Evolutionary conservation across 2,888 invertebrate species (phyloP).

Genomic region (Scaptomyza reducta): DNA sequence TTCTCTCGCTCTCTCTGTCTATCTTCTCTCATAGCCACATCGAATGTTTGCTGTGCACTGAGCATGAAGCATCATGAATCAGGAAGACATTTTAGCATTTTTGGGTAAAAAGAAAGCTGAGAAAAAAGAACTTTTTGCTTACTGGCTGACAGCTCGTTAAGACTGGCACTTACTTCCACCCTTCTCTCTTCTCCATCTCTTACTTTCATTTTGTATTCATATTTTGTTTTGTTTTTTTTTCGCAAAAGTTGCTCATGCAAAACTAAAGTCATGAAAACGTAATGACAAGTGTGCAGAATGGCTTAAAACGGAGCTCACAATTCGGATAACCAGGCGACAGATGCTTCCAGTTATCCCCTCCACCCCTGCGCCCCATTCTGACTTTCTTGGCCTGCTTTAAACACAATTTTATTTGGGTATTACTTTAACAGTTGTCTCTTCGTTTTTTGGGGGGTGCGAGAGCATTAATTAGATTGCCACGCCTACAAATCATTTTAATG

Average conservation of each 20-base stretch:
- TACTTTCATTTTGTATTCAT: slow-evolving; percentile 64
- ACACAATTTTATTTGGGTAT: slow-evolving; percentile 4
- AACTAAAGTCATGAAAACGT: slow-evolving; percentile 69
- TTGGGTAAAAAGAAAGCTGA: not conserved
- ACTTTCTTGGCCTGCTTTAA: slow-evolving; percentile 5
- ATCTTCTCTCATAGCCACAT: not conserved
- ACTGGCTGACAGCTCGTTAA: slow-evolving; percentile 50
- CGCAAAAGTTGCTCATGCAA: slow-evolving; percentile 48
- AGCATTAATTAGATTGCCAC: slow-evolving; percentile 75
- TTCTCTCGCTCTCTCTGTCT: not conserved
- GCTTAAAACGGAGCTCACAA: slow-evolving; percentile 21
- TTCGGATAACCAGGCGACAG: slow-evolving; percentile 29
- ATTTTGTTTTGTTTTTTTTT: slow-evolving; percentile 56
- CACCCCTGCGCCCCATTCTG: not conserved
- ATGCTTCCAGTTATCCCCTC: slow-evolving; percentile 3
- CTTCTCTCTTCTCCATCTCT: not conserved
- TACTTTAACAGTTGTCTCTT: slow-evolving; percentile 42
- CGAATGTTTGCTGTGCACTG: slow-evolving; percentile 24
- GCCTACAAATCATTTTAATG: slow-evolving; percentile 76
- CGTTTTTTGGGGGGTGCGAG: slow-evolving; percentile 40
- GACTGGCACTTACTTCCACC: not conserved
- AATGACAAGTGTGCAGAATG: slow-evolving; percentile 65
- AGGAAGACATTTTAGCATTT: slow-evolving; percentile 26
- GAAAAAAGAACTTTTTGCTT: slow-evolving; percentile 25
- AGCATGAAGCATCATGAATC: slow-evolving; percentile 15